Evolutionary conservation across 2,113 vertebrate genomes (phyloP).

Genomic region (Lepisosteus osseus): DNA sequence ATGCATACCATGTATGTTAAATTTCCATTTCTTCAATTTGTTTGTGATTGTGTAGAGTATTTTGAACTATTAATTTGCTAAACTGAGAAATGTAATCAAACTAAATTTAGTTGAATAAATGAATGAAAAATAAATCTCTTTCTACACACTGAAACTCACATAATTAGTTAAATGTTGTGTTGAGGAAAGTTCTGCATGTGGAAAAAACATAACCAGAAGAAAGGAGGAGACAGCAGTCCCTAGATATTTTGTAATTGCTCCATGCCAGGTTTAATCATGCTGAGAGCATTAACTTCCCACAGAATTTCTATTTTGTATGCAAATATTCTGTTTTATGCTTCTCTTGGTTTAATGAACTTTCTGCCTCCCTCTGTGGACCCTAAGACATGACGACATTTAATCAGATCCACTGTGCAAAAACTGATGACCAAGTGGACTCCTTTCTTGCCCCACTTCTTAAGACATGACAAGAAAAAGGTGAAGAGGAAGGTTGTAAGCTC

Average conservation of each 20-base stretch:
- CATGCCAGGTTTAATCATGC: constrained; percentile 9
- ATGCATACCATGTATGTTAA: too few relatives aligned
- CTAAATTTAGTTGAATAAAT: not conserved
- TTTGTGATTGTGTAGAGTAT: too few relatives aligned
- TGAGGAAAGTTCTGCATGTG: not conserved
- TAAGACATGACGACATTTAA: not conserved
- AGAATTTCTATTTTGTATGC: constrained; percentile 9
- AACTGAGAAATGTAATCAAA: not conserved
- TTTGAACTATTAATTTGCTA: too few relatives aligned
- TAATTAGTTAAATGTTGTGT: not conserved
- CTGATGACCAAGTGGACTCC: not conserved
- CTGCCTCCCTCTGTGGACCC: constrained; percentile 5
- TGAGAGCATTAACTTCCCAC: constrained; percentile 9
- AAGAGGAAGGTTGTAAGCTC: not conserved
- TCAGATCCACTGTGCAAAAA: not conserved
- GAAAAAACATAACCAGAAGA: constrained; percentile 7
- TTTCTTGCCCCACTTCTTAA: not conserved
- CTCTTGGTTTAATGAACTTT: constrained; percentile 11
- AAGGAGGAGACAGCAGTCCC: not conserved
- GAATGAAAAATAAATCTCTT: not conserved
- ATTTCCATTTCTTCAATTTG: too few relatives aligned
- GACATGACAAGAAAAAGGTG: not conserved
- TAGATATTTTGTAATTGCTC: constrained; percentile 6
- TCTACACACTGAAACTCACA: not conserved
- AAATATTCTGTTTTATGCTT: constrained; percentile 3